Evolutionary conservation across 2,797 vertebrate genomes (phyloP), one percentile per base, ranked within the genome.

Genomic region (Muscicapa striata): DNA sequence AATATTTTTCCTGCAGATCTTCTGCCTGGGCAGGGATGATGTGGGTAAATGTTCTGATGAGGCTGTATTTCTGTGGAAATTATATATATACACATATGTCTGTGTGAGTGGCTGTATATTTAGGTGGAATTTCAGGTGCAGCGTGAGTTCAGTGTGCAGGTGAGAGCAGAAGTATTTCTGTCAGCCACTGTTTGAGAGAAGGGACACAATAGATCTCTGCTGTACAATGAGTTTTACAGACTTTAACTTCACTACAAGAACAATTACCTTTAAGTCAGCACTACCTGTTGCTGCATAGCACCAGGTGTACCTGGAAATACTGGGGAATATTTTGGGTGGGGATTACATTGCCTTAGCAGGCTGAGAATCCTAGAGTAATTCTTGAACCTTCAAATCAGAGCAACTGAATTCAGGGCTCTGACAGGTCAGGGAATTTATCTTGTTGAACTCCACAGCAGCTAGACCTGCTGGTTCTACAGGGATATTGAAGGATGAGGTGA

Each of bases 231-330:
- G 19, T 32, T 84, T 87, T 63, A 83, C 59, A 85, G 78, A 8
- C 34, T 88, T 87, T 3, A 83, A 38, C 20, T 62, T 57, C 76
- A 16, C 72, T 84, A 8, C 43, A 30, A 43, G 84, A 84, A 23
- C 26, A 67, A 11, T 46, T 58, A 15, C 26, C 40, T 89, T 23
- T 70, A 51, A 79, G 41, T 36, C 72, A 62, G 48, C 10, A 3
- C 49, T 61, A 5, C 49, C 29, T 34, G 9, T 23, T 36, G 52
- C 45, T 63, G 41, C 32, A 52, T 5, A 19, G 43, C 45, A 83
- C 61, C 70, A 91, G 49, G 38, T 81, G 62, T 81, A 82, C 69
- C 45, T 73, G 69, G 85, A 84, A 82, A 87, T 89, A 36, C 68
- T 32, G 40, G 48, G 57, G 32, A 46, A 9, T 74, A 34, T 89